These are phyloP conservation scores for Eupsilia transversa DNA, from an alignment of 2,888 invertebrate genomes.

Conservation along the genomic window DNA sequence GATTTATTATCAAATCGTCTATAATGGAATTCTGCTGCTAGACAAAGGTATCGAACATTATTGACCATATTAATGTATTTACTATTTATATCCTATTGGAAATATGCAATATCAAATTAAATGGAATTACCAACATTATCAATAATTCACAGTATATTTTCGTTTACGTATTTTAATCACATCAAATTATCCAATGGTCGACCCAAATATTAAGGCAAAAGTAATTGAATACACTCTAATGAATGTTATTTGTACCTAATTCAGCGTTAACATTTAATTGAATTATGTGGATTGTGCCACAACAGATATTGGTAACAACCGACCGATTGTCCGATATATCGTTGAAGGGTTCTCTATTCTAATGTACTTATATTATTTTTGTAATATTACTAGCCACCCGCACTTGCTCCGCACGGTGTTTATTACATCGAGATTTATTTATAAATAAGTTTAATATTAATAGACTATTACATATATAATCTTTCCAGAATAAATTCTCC, in stretches of 20 bases:
- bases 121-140: background rate
- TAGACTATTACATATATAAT: too few species aligned
- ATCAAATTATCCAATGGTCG: background rate
- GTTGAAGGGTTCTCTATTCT: background rate
- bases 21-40: slow-evolving; percentile 10
- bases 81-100: background rate
- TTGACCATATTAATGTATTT: background rate
- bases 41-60: slow-evolving; percentile 3
- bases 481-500: background rate
- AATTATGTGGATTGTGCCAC: background rate
- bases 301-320: slow-evolving; percentile 10
- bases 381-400: too few species aligned
- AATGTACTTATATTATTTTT: slow-evolving; percentile 6
- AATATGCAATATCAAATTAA: background rate
- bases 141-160: slow-evolving; percentile 4
- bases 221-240: slow-evolving; percentile 16
- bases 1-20: slow-evolving; percentile 25
- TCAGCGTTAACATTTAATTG: slow-evolving; percentile 23
- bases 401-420: too few species aligned
- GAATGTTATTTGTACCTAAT: slow-evolving; percentile 6
- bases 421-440: too few species aligned
- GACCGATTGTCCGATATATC: background rate
- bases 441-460: too few species aligned
- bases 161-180: background rate
- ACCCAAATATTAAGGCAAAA: slow-evolving; percentile 5